Base-by-base conservation (phyloP, 2,113 vertebrate genomes). In the Orycteropus afer region DNA sequence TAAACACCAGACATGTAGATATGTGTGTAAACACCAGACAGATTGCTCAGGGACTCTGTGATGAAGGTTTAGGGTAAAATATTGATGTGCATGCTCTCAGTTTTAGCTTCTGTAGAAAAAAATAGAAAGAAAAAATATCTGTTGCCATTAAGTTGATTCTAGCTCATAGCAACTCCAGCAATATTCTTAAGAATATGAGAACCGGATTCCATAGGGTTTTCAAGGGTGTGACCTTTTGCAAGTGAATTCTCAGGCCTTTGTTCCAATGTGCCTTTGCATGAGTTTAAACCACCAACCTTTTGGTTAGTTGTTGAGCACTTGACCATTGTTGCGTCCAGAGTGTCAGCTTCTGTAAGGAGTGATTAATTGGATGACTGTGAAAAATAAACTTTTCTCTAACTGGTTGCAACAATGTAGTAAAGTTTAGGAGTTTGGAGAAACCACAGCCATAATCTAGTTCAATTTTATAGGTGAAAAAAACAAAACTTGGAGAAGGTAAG, bases 361-460 rank as follows among this genome's bases (percentile, higher is more conserved):
- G 14, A 12, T 73, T 90, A 76, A 84, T 55, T 91, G 27, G 20
- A 73, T 88, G 34, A 67, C 20, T 90, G 20, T 94, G 45, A 63
- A 94, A 94, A 88, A 76, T 69, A 61, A 4, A 55, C 49, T 40
- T 23, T 96, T 95, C 57, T 90, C 55, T 93, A 47, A 81, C 53
- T 93, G 59, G 8, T 87, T 96, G 6, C 32, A 88, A 25, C 29
- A 47, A 18, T 49, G 49, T 65, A n/a, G 32, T 34, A 93, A 84
- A 27, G n/a, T 87, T 93, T 73, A 57, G 61, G 27, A 79, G 20
- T 40, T 51, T 93, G 10, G 7, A 90, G 53, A 37, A 90, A 42
- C 9, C 34, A 49, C 61, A 76, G 76, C 59, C 22, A 40, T 67
- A 61, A 67, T 79, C 15, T 81, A 76, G 23, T 80, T 80, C 49